Percentiles rank a stretch among this genome's conserved stretches.
Conservation (phyloP, 2,797 vertebrate genomes). For the Chrysocyon brachyurus region DNA sequence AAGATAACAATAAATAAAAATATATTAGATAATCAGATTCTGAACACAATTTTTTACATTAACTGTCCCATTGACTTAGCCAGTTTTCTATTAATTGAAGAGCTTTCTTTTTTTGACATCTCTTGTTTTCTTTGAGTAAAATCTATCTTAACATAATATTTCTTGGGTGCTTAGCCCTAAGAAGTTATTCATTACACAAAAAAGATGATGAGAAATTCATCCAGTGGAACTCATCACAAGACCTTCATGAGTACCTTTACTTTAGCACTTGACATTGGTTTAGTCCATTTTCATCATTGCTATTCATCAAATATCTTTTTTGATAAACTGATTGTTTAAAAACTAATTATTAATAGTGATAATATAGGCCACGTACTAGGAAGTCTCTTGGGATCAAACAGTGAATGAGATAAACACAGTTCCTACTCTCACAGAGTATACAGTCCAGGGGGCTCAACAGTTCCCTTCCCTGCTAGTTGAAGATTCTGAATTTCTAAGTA, state of each 20-base stretch:
- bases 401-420: not conserved
- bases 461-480: not conserved
- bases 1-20: not conserved
- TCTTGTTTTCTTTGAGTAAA: not conserved
- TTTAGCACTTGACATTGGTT: not conserved
- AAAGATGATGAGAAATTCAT: not conserved
- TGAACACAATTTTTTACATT: not conserved
- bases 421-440: not conserved
- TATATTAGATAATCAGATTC: not conserved
- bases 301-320: not conserved
- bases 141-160: not conserved
- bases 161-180: not conserved
- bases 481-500: slow-evolving; percentile 14
- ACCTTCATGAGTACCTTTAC: not conserved
- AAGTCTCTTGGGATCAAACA: not conserved
- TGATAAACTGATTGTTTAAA: not conserved
- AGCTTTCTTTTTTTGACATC: not conserved
- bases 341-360: not conserved
- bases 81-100: not conserved
- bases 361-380: not conserved
- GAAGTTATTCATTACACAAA: not conserved
- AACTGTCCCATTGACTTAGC: not conserved
- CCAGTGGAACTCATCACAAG: not conserved
- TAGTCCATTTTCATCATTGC: not conserved
- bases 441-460: not conserved